Base-by-base conservation (phyloP, 1,140 invertebrate genomes). In the Drusus annulatus region DNA sequence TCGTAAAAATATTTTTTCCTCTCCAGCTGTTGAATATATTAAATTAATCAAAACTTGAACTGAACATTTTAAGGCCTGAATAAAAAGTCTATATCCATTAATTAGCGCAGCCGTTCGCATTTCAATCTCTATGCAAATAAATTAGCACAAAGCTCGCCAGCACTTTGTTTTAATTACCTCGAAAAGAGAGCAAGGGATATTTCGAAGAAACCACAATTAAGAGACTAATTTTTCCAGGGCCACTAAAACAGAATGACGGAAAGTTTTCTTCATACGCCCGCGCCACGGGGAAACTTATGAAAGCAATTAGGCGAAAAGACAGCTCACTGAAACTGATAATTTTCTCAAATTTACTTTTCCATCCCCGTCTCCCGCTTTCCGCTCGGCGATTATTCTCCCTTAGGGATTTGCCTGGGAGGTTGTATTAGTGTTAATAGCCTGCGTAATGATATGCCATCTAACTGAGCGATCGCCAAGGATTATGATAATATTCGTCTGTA, bases 341-440 rank as follows among this genome's bases (percentile, higher is more conserved):
- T 80, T 83, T 80, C 78, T 21, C 78, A 80, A 80, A 74, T 83
- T 83, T 77, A 80, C 81, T 83, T 83, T 83, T 83, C 81, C 69
- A 73, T 79, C 77, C 78, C 36, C 68, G 78, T 60, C 60, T 65
- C 65, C 56, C 78, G 36, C 75, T 58, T 58, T 63, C 73, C 45
- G 45, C 54, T n/a, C 71, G 81, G 77, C 73, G 79, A 79, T 79
- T 79, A 79, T 82, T 79, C 69, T 73, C 74, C 76, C 68, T 65
- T 69, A 28, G 63, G 65, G 77, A 79, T 71, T 60, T 65, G 23
- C 75, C 62, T 17, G 51, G 69, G 45, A 77, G 52, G 23, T 79
- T 79, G 78, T 79, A 82, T 77, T 79, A 79, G 78, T 73, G 81
- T 78, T 82, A 82, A 82, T 82, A 82, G 81, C 56, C 71, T 71